These are phyloP conservation scores for Ophiodon elongatus DNA, from an alignment of 2,113 vertebrate species.

Conservation along the genomic window DNA sequence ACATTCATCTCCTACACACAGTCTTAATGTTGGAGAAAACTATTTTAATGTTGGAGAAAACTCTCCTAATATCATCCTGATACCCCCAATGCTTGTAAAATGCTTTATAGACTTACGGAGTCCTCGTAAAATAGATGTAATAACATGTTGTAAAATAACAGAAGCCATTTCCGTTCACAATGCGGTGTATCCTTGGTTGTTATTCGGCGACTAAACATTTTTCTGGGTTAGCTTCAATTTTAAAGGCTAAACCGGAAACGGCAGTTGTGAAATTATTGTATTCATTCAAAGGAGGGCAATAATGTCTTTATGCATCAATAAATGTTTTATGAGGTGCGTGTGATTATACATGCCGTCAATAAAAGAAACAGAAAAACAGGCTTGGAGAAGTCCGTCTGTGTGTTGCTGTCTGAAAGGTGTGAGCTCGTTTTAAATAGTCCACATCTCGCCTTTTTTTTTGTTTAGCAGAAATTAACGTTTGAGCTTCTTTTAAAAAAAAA, in stretches of 20 bases:
- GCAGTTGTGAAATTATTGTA: slow-evolving; percentile 77
- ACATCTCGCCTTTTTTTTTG: background rate
- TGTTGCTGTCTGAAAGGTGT: slow-evolving; percentile 33
- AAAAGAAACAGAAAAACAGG: slow-evolving; percentile 87
- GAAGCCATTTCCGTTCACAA: slow-evolving; percentile 76
- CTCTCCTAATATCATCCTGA: slow-evolving; percentile 77
- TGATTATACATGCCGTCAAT: slow-evolving; percentile 97
- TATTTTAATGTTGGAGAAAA: slow-evolving; percentile 49
- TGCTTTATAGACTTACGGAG: slow-evolving; percentile 84
- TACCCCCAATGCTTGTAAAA: slow-evolving; percentile 83
- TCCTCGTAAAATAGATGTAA: slow-evolving; percentile 88
- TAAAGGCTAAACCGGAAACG: slow-evolving; percentile 63
- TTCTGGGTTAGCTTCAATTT: slow-evolving; percentile 65
- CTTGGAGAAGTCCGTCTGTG: slow-evolving; percentile 80
- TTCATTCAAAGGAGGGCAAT: slow-evolving; percentile 89
- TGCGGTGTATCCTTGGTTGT: slow-evolving; percentile 70
- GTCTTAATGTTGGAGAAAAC: slow-evolving; percentile 62
- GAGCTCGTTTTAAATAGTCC: background rate
- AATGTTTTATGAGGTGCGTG: slow-evolving; percentile 99
- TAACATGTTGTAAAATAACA: slow-evolving; percentile 85
- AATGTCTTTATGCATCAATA: slow-evolving; percentile 98
- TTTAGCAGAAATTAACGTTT: background rate
- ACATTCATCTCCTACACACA: slow-evolving; percentile 58
- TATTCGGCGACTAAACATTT: slow-evolving; percentile 69
- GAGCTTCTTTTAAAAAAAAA: background rate